Percentiles rank a stretch among this genome's conserved stretches.
phyloP scores from a whole-genome alignment of 2,797 vertebrate genomes.

The Vireo griseus region DNA sequence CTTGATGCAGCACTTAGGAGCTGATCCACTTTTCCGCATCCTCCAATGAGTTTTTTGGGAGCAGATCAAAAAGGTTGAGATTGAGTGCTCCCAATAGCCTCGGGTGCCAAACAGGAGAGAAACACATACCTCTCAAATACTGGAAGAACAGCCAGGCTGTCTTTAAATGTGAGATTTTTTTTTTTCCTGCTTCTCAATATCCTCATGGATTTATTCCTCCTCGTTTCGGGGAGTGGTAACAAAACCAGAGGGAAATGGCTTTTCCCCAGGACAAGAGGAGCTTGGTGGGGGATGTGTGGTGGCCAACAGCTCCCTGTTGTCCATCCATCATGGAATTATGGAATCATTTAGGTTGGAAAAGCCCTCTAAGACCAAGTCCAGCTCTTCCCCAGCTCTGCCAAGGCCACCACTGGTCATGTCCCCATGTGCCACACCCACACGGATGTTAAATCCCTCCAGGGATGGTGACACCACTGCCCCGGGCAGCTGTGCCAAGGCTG shows the following conservation, averaged over 20 bases:
- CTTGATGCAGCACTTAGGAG: neutral
- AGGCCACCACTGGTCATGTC: neutral
- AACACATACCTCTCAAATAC: neutral
- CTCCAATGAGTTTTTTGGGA: neutral
- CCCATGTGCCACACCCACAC: neutral
- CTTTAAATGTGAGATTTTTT: neutral
- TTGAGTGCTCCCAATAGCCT: neutral
- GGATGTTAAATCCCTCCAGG: neutral
- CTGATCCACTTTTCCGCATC: neutral
- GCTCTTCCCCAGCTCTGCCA: neutral
- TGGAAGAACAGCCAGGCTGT: neutral
- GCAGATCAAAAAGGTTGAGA: neutral
- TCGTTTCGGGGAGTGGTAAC: rapidly evolving
- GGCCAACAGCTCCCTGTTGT: neutral
- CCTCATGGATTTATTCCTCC: neutral
- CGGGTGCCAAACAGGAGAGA: neutral
- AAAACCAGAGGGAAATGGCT: neutral
- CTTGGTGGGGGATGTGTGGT: rapidly evolving
- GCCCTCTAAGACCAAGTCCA: neutral
- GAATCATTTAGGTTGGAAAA: neutral
- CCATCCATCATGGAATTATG: neutral
- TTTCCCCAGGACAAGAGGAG: neutral
- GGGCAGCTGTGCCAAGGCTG: neutral
- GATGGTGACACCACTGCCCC: no score
- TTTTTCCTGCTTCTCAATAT: neutral